These are phyloP conservation scores for Hemaris fuciformis DNA, from an alignment of 2,888 invertebrate genomes.

Conservation along the genomic window DNA sequence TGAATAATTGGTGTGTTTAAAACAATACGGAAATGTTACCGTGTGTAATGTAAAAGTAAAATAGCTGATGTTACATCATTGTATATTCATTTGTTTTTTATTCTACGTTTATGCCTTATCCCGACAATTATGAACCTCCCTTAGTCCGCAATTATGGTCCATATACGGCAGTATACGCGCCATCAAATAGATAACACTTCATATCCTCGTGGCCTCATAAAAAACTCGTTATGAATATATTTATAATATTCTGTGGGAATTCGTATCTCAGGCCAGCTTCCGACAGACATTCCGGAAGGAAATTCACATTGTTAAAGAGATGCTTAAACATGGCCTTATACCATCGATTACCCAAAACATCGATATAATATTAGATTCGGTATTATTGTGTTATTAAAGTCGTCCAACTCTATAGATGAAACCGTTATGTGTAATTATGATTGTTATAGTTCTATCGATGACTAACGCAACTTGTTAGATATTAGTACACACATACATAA, in stretches of 20 bases:
- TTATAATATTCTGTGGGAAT: background rate
- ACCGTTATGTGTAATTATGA: too few species aligned
- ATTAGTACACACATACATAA: too few species aligned
- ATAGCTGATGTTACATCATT: conserved; percentile 7
- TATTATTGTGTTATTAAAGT: too few species aligned
- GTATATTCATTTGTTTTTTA: background rate
- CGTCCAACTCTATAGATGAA: too few species aligned
- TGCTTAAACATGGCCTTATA: too few species aligned
- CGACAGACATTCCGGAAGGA: too few species aligned
- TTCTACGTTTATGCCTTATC: background rate
- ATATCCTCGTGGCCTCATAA: background rate
- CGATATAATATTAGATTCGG: too few species aligned
- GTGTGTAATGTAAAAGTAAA: conserved; percentile 4
- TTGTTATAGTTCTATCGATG: too few species aligned
- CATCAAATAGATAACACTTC: background rate
- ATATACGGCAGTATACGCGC: background rate
- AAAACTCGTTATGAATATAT: background rate
- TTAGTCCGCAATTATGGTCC: background rate
- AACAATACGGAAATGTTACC: conserved; percentile 11
- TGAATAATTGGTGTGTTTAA: conserved; percentile 13
- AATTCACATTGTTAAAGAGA: too few species aligned
- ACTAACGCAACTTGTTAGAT: too few species aligned
- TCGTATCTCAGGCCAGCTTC: background rate
- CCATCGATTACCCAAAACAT: too few species aligned
- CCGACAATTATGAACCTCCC: background rate